Evolutionary conservation across 2,797 vertebrate genomes (phyloP), one percentile per base, ranked within the genome.

Genomic region (Muraenolepis orangiensis): DNA sequence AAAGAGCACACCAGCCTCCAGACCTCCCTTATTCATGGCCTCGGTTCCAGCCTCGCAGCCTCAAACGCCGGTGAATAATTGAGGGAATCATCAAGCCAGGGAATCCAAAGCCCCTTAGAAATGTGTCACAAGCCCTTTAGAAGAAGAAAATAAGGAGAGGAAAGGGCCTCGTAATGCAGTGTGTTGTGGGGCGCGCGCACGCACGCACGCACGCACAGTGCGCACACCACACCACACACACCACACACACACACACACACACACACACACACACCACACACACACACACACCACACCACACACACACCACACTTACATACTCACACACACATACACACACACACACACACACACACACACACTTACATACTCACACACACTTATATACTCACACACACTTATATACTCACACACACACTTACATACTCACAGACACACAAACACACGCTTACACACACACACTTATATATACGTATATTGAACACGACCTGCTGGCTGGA

Each of bases 61-160:
- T n/a, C n/a, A 78, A 87, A 79, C 42, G n/a, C 76, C 87, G 82
- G 87, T 92, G 87, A 92, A 91, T 92, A 91, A 91, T 92, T 91
- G 89, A 92, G 89, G 86, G 89, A 91, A 87, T 92, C 88, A 92
- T 90, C 90, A 91, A 88, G 85, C 84, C 81, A 86, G 85, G 84
- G 86, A 88, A 87, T 88, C 90, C 89, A 89, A 91, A 91, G 86
- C 89, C 88, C 88, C 82, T 87, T 81, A 89, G 89, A 92, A 92
- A 91, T 91, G 87, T 92, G 89, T 90, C 87, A 90, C 91, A 86
- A n/a, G 85, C 91, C 89, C 84, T 18, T 79, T 83, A 91, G 91
- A 88, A 88, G 89, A 64, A 90, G 76, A 78, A 75, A 77, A 66
- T 66, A 64, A 31, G 42, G 72, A 10, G 38, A 11, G 34, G 72